phyloP scores from a whole-genome alignment of 2,888 invertebrate species.

The Agriopis aurantiaria region DNA sequence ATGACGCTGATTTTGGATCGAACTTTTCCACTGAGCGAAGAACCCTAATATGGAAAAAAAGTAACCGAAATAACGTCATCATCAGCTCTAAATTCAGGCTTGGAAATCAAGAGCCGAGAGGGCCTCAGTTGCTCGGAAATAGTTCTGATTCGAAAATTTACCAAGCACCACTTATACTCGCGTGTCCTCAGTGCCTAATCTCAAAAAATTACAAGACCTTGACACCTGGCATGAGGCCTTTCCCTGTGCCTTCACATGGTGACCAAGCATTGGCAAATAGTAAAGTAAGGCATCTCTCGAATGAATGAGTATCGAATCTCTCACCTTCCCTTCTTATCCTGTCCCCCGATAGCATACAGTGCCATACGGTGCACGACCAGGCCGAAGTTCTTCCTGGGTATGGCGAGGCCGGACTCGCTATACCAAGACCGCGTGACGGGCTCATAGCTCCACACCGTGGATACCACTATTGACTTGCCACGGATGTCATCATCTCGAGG shows the following conservation, averaged over 20 bases:
- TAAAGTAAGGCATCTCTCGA: too few relatives aligned
- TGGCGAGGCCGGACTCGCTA: constrained; percentile 86
- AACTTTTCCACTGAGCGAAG: constrained; percentile 88
- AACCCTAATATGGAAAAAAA: constrained; percentile 68
- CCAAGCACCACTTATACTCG: too few relatives aligned
- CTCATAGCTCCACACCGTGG: constrained; percentile 90
- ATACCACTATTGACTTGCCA: constrained; percentile 85
- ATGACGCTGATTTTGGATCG: constrained; percentile 84
- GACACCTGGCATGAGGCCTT: too few relatives aligned
- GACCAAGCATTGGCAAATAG: too few relatives aligned
- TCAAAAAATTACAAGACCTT: too few relatives aligned
- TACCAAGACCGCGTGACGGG: constrained; percentile 88
- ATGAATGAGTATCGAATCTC: constrained; percentile 1
- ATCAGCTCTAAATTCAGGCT: too few relatives aligned
- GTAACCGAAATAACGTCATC: too few relatives aligned
- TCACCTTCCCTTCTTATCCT: constrained; percentile 87
- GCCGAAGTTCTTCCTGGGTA: constrained; percentile 89
- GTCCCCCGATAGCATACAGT: constrained; percentile 91
- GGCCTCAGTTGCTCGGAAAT: too few relatives aligned
- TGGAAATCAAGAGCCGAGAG: too few relatives aligned
- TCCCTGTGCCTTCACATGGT: too few relatives aligned
- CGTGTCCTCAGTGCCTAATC: too few relatives aligned
- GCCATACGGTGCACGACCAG: constrained; percentile 88
- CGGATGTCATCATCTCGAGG: constrained; percentile 86
- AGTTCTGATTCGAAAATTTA: too few relatives aligned